phyloP scores from a whole-genome alignment of 2,113 vertebrate genomes.

The Tyrannus savana region DNA sequence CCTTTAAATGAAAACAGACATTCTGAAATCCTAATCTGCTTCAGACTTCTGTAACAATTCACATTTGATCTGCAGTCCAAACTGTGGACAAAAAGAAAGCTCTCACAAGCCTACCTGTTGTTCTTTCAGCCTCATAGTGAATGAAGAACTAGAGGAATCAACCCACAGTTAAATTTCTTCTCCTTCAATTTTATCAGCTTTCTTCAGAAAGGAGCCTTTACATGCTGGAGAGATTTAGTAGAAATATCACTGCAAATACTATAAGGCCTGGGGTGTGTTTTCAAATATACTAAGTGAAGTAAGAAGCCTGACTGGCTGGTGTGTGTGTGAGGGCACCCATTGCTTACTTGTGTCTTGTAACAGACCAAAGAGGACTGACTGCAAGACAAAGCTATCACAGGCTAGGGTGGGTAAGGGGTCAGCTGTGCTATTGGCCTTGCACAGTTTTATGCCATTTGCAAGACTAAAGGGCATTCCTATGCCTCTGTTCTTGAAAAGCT shows the following conservation, averaged over 20 bases:
- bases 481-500: neutral
- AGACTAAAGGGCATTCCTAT: neutral
- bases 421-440: neutral
- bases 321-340: neutral
- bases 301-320: neutral
- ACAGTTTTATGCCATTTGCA: neutral
- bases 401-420: neutral
- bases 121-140: neutral
- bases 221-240: neutral
- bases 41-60: neutral
- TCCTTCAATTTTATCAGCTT: neutral
- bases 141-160: neutral
- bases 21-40: neutral
- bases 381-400: neutral
- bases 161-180: neutral
- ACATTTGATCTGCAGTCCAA: neutral
- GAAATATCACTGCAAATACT: neutral
- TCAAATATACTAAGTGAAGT: neutral
- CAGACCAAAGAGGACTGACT: neutral
- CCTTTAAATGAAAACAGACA: neutral
- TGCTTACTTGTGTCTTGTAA: neutral
- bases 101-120: neutral
- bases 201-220: neutral
- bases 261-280: neutral
- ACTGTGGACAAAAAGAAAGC: neutral